Evolutionary conservation across 2,113 vertebrate genomes (phyloP).

Genomic region (Zosterops hypoxanthus): DNA sequence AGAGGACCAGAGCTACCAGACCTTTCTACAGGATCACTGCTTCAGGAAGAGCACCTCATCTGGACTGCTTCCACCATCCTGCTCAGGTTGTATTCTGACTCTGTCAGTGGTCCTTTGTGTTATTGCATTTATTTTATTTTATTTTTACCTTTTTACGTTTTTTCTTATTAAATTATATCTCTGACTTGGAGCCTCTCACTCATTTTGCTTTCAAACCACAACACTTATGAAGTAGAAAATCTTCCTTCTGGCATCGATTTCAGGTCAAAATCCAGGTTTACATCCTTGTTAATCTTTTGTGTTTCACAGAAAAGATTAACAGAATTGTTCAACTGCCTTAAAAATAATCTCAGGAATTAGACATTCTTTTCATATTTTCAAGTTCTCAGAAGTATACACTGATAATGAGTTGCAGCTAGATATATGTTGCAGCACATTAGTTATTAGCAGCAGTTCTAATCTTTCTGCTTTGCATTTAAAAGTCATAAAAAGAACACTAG

Average conservation of each 20-base stretch:
- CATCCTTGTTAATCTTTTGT: background rate
- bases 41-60: no score
- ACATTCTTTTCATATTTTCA: background rate
- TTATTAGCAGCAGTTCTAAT: background rate
- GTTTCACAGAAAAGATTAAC: background rate
- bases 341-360: background rate
- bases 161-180: no score
- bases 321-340: background rate
- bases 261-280: background rate
- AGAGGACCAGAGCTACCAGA: no score
- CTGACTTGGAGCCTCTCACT: no score
- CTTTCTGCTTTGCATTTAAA: background rate
- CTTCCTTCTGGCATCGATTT: background rate
- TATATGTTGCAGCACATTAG: background rate
- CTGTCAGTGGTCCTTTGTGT: no score
- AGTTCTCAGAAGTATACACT: background rate
- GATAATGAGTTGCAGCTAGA: background rate
- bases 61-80: no score
- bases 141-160: no score
- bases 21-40: no score
- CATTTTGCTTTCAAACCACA: no score
- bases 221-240: background rate
- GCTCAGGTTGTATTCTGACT: no score
- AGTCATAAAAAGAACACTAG: background rate
- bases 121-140: no score